A percentile compares a stretch with the other conserved stretches of the same genome.
These are phyloP conservation scores for Polietes domitor DNA, from an alignment of 2,888 invertebrate genomes.

Conservation along the genomic window DNA sequence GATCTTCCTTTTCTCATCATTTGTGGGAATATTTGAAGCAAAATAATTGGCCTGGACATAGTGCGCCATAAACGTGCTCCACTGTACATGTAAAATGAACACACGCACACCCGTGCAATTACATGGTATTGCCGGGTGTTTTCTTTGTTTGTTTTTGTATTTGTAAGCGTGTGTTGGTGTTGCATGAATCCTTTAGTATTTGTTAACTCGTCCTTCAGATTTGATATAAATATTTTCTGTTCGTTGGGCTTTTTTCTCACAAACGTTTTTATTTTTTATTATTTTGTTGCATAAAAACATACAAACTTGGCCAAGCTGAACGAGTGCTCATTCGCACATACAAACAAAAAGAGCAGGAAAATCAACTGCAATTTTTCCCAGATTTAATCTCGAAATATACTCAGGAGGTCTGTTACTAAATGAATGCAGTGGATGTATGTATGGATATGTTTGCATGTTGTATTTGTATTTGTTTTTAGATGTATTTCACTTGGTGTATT, in stretches of 20 bases:
- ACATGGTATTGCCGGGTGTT: background rate
- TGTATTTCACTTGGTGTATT: background rate
- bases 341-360: conserved; percentile 52
- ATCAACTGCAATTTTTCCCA: conserved; percentile 53
- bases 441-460: conserved; percentile 18
- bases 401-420: conserved; percentile 40
- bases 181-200: conserved; percentile 16
- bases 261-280: background rate
- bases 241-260: background rate
- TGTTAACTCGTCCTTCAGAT: conserved; percentile 65
- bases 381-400: conserved; percentile 65
- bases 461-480: conserved; percentile 9
- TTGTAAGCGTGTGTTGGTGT: conserved; percentile 5
- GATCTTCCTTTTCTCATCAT: no score
- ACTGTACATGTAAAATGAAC: background rate
- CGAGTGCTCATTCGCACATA: conserved; percentile 5
- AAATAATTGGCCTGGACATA: no score
- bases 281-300: background rate
- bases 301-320: background rate
- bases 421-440: background rate
- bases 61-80: no score
- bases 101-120: background rate
- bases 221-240: conserved; percentile 35
- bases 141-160: conserved; percentile 3
- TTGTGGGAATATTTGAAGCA: no score